These are phyloP conservation scores for Poecilia wingei DNA, from an alignment of 2,797 vertebrate genomes.

Conservation along the genomic window DNA sequence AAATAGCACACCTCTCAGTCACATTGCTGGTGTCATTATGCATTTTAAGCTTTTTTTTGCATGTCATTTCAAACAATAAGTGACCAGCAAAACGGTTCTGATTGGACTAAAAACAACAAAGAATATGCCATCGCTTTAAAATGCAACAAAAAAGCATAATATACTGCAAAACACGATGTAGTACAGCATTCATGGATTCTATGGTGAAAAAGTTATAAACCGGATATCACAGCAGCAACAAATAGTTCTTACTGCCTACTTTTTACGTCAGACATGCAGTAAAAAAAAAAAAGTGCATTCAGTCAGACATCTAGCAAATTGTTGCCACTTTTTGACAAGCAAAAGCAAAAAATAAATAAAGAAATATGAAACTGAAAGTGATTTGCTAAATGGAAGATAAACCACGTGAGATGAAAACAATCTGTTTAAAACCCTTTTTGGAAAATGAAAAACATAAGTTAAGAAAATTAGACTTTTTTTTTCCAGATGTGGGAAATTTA, in stretches of 20 bases:
- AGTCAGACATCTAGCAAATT: not conserved
- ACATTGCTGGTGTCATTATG: not conserved
- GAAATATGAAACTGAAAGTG: not conserved
- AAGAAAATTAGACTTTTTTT: not conserved
- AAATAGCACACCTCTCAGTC: constrained; percentile 9
- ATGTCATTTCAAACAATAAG: not conserved
- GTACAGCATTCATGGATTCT: not conserved
- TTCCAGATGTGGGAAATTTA: not conserved
- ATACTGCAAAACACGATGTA: not conserved
- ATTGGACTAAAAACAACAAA: not conserved
- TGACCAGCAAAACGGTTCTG: not conserved
- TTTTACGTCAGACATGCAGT: not conserved
- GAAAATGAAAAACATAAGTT: not conserved
- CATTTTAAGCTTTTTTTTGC: not conserved
- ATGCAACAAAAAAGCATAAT: not conserved
- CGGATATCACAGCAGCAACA: not conserved
- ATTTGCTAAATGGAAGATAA: not conserved
- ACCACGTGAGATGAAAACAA: not conserved
- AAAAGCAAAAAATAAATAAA: not conserved
- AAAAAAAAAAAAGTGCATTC: not conserved
- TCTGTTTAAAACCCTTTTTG: not conserved
- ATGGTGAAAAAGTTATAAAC: not conserved
- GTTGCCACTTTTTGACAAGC: not conserved
- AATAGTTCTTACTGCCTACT: no score
- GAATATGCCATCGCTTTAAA: not conserved